Percentiles rank a stretch among this genome's conserved stretches.
Conservation (phyloP, 2,888 invertebrate genomes). For the Metellina segmentata region DNA sequence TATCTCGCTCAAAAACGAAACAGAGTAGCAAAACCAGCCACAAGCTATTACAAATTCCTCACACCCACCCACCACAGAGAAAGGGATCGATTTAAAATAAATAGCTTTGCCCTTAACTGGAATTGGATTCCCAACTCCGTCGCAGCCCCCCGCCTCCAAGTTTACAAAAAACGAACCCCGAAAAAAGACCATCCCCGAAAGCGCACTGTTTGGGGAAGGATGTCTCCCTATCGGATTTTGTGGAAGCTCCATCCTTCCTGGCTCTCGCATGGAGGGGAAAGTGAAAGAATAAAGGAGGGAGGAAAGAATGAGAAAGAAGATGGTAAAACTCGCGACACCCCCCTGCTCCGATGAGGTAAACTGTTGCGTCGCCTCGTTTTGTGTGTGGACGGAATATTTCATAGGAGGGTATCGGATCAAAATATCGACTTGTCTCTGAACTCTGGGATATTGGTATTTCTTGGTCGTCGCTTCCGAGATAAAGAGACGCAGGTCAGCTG, state of each 20-base stretch:
- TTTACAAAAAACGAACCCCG: background rate
- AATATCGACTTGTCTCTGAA: background rate
- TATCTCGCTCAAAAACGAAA: background rate
- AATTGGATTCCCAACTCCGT: conserved; percentile 14
- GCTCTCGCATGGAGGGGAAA: background rate
- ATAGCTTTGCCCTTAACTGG: conserved; percentile 3
- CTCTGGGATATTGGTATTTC: background rate
- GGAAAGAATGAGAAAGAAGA: background rate
- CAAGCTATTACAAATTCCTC: background rate
- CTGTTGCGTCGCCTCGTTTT: background rate
- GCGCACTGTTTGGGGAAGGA: background rate
- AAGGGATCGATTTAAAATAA: conserved; percentile 11
- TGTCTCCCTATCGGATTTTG: conserved; percentile 31
- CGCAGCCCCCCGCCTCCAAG: background rate
- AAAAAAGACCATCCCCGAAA: background rate
- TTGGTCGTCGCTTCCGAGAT: too few relatives aligned
- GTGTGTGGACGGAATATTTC: background rate
- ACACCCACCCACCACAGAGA: background rate
- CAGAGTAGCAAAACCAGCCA: background rate
- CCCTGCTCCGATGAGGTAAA: background rate
- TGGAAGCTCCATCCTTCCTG: conserved; percentile 2
- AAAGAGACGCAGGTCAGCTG: too few relatives aligned
- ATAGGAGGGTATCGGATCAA: background rate
- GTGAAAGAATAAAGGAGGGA: background rate
- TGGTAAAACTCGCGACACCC: background rate